Percentiles rank a stretch among this genome's conserved stretches.
phyloP scores from a whole-genome alignment of 2,797 vertebrate species.

The Anableps anableps region DNA sequence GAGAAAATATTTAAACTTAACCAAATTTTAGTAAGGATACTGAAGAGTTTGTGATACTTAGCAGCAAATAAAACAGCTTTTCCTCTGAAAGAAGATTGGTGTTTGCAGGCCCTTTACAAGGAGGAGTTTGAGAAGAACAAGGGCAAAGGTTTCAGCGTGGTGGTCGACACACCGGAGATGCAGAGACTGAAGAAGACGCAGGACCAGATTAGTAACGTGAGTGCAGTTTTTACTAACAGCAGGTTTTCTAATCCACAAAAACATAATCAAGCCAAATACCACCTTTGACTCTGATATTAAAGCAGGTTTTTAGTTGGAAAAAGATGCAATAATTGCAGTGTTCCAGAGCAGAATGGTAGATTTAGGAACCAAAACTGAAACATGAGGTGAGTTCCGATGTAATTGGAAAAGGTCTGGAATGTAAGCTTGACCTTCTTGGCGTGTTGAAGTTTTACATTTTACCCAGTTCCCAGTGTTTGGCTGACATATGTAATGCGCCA shows the following conservation, averaged over 20 bases:
- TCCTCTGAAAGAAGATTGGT: background rate
- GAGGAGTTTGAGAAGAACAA: conserved; percentile 97
- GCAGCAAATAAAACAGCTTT: background rate
- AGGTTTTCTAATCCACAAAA: background rate
- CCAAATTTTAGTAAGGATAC: background rate
- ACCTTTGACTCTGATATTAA: background rate
- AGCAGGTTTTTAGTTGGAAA: background rate
- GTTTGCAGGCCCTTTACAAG: conserved; percentile 91
- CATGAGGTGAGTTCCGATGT: background rate
- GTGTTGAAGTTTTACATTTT: too few species aligned
- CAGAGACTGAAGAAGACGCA: conserved; percentile 96
- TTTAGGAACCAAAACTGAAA: background rate
- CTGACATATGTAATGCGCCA: too few species aligned
- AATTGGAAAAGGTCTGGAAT: background rate
- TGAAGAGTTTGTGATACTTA: background rate
- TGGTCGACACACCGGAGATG: conserved; percentile 92
- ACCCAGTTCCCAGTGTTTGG: too few species aligned
- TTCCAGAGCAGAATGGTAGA: background rate
- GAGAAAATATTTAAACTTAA: background rate
- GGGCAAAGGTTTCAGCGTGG: conserved; percentile 92
- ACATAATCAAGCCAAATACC: background rate
- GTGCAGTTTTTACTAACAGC: conserved; percentile 35
- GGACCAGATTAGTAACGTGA: conserved; percentile 95
- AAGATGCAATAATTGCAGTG: background rate
- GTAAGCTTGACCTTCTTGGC: background rate